Conservation (phyloP, 1,140 invertebrate genomes). For the Antheraea mylitta region DNA sequence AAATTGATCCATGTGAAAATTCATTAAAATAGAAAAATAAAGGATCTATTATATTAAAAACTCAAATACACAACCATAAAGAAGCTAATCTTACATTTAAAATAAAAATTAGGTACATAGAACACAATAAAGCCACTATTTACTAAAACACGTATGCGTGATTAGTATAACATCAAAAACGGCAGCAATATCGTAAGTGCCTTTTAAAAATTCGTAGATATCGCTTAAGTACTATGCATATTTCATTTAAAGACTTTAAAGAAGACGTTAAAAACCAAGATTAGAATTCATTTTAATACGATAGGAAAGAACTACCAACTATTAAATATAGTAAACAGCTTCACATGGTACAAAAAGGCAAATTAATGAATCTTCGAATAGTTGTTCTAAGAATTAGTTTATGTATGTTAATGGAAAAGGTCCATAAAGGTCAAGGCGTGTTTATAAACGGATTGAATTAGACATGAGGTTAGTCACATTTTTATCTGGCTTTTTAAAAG, state of each 20-base stretch:
- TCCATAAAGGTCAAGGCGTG: conserved; percentile 28
- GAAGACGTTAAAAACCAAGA: conserved; percentile 14
- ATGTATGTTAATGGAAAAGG: conserved; percentile 32
- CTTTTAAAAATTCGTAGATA: neutral
- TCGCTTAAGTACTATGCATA: neutral
- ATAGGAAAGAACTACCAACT: conserved; percentile 34
- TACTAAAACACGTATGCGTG: neutral
- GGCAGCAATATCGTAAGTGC: neutral
- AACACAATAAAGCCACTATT: neutral
- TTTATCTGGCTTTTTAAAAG: conserved; percentile 28
- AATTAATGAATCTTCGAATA: conserved; percentile 33
- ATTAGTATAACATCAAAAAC: neutral
- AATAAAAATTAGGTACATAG: neutral
- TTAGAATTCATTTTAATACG: conserved; percentile 34
- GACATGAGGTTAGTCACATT: conserved; percentile 22
- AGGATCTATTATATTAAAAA: too few relatives aligned
- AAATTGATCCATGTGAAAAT: too few relatives aligned
- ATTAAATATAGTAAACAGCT: conserved; percentile 32
- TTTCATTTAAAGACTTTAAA: conserved; percentile 1
- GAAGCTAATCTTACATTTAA: too few relatives aligned
- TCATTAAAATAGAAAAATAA: too few relatives aligned
- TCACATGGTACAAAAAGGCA: conserved; percentile 21
- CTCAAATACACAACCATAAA: too few relatives aligned
- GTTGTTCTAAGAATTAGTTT: conserved; percentile 30
- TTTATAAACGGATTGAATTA: conserved; percentile 29